Evolutionary conservation across 2,113 vertebrate genomes (phyloP), one percentile per base, ranked within the genome.

Genomic region (Campylomormyrus tamandua): DNA sequence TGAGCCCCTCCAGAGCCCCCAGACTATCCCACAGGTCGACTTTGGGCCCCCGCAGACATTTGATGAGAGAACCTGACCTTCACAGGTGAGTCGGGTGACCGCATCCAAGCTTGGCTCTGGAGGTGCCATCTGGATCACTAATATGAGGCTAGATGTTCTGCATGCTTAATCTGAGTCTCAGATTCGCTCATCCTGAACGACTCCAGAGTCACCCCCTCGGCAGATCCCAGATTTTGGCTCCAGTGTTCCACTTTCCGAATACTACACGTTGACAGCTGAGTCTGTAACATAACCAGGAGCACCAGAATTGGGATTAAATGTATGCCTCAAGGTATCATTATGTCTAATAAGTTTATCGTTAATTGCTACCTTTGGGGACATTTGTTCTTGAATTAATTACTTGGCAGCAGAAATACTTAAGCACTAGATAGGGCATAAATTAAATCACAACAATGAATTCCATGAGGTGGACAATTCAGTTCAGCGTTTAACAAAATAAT

Each of bases 301-400:
- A 86, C 92, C 90, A 92, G 77, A 74, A 46, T 92, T 92, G 92
- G 94, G 92, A 95, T 94, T 93, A 94, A 92, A 93, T 92, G 90
- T 84, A 17, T 19, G 90, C 90, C 93, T 93, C 93, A n/a, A 27
- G 93, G 93, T 94, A 91, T 70, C 91, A 91, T 93, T 90, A 91
- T 91, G 92, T 94, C 92, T 94, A 95, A 95, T 94, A 94, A 94
- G 93, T 95, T 95, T 93, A 94, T 92, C 94, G 94, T 95, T 96
- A 96, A 95, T 96, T 95, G 91, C 93, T 92, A 93, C 95, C 95
- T 92, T 93, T 93, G 93, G 95, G 93, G 95, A 92, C 92, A 49
- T 94, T 95, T 96, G 93, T 92, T 93, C 94, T 94, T 94, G 94
- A 95, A 92, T 92, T 95, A 94, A 95, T 94, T 93, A 94, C 93